These are phyloP conservation scores for Xylocampa areola DNA, from an alignment of 2,888 invertebrate genomes.

Conservation along the genomic window DNA sequence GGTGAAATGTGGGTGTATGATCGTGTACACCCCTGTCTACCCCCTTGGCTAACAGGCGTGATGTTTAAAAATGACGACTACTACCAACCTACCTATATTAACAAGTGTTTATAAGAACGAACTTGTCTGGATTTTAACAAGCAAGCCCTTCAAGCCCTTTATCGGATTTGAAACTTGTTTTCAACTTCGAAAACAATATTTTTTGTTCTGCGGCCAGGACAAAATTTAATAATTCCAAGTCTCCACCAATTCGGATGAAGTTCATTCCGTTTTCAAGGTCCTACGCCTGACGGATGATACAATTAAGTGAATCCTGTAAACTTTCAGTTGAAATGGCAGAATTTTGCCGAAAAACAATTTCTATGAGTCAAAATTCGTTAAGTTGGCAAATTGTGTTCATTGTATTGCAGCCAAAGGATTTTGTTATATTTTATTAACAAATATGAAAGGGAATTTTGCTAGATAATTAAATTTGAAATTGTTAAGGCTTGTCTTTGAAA, in stretches of 20 bases:
- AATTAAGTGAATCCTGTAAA: conserved; percentile 63
- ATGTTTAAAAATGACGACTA: too few species aligned
- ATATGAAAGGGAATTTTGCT: background rate
- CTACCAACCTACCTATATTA: too few species aligned
- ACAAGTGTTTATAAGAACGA: background rate
- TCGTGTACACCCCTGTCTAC: too few species aligned
- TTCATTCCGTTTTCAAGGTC: conserved; percentile 57
- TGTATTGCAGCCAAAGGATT: conserved; percentile 37
- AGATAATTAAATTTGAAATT: background rate
- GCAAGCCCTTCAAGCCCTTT: conserved; percentile 44
- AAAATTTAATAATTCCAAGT: conserved; percentile 63
- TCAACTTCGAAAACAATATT: conserved; percentile 49
- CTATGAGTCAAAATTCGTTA: conserved; percentile 30
- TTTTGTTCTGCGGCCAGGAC: conserved; percentile 47
- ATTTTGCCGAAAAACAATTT: conserved; percentile 50
- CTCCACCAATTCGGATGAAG: conserved; percentile 45
- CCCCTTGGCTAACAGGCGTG: too few species aligned
- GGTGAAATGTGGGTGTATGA: too few species aligned
- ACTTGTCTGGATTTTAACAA: conserved; percentile 16
- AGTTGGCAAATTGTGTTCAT: conserved; percentile 38
- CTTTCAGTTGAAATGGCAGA: conserved; percentile 51
- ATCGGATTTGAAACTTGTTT: conserved; percentile 54
- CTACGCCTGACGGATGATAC: conserved; percentile 59
- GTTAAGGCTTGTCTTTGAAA: background rate
- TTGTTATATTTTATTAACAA: conserved; percentile 27